Base-by-base conservation (phyloP, 2,797 vertebrate genomes). In the Pseudomugil gertrudae region DNA sequence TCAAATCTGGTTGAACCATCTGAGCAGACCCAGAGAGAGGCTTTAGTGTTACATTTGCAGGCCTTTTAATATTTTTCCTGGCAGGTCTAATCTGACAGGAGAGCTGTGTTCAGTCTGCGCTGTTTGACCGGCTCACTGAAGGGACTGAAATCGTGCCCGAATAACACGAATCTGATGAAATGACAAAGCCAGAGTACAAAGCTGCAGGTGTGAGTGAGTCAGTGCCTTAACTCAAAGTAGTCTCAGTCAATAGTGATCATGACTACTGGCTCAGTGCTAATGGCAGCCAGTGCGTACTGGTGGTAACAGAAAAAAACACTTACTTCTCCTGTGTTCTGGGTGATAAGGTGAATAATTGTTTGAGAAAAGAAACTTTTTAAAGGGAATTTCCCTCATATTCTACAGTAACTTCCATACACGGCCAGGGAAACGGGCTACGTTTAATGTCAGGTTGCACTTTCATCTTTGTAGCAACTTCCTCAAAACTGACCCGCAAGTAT, bases 151-250 rank as follows among this genome's bases (percentile, higher is more conserved):
- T 36, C 24, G 32, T 17, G 35, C 19, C 2, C 57, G 51, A 58
- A 45, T 63, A 47, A 29, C 61, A 9, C 27, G 24, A 73, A 65
- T 61, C 58, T 63, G 45, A 84, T 54, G 40, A 81, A 70, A 73
- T 56, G 63, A 80, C 52, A 64, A 55, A 67, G 35, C 21, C 21
- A 2, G 51, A 74, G 66, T 33, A 79, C 72, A 81, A 79, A 83
- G 84, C 79, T 75, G 66, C 78, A 78, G 69, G 74, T 78, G 74
- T 68, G 64, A 70, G 63, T 17, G 59, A 76, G 73, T 4, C n/a
- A 47, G 59, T 67, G 26, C 61, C 55, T 64, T 74, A 64, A 72
- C 63, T 76, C 57, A 32, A 35, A 23, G 27, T n/a, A 63, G 50
- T 27, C 60, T 77, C 57, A 55, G 60, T 62, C 63, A 62, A 53